Evolutionary conservation across 2,113 vertebrate species (phyloP).

Genomic region (Seriola aureovittata): DNA sequence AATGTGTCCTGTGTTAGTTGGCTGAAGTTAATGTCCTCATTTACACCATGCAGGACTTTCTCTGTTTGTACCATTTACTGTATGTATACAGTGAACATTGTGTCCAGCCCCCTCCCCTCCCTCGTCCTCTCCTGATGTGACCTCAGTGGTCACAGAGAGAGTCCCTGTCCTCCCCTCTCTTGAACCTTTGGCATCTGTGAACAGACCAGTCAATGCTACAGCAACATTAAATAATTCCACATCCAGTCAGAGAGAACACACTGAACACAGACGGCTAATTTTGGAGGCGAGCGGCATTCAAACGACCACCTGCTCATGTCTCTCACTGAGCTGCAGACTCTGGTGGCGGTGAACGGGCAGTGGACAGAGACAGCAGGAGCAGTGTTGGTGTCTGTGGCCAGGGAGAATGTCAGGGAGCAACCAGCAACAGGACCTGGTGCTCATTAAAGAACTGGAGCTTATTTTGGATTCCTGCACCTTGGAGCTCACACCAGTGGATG

Average conservation of each 20-base stretch:
- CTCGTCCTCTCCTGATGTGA: constrained; percentile 27
- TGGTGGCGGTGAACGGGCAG: constrained; percentile 19
- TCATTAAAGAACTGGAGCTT: constrained; percentile 75
- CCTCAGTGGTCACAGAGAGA: constrained; percentile 31
- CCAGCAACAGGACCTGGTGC: constrained; percentile 62
- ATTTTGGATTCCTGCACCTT: constrained; percentile 85
- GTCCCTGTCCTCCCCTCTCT: not conserved
- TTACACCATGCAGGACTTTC: constrained; percentile 8
- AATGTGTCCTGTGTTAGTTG: not conserved
- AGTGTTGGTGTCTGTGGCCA: constrained; percentile 12
- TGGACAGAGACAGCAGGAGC: constrained; percentile 24
- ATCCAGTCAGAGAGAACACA: constrained; percentile 43
- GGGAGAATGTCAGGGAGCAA: constrained; percentile 74
- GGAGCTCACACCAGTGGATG: constrained; percentile 83
- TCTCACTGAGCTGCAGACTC: constrained; percentile 57
- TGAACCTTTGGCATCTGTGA: constrained; percentile 31
- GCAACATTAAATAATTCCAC: constrained; percentile 59
- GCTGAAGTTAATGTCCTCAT: constrained; percentile 7
- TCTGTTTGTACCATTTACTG: constrained; percentile 29
- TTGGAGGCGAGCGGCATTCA: constrained; percentile 54
- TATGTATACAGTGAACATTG: constrained; percentile 17
- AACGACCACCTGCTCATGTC: constrained; percentile 73
- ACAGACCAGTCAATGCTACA: constrained; percentile 59
- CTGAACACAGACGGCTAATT: constrained; percentile 70
- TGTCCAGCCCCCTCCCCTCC: constrained; percentile 13